Percentiles rank a stretch among this genome's conserved stretches.
Evolutionary conservation across 2,797 vertebrate species (phyloP).

Genomic region (Pseudomugil gertrudae): DNA sequence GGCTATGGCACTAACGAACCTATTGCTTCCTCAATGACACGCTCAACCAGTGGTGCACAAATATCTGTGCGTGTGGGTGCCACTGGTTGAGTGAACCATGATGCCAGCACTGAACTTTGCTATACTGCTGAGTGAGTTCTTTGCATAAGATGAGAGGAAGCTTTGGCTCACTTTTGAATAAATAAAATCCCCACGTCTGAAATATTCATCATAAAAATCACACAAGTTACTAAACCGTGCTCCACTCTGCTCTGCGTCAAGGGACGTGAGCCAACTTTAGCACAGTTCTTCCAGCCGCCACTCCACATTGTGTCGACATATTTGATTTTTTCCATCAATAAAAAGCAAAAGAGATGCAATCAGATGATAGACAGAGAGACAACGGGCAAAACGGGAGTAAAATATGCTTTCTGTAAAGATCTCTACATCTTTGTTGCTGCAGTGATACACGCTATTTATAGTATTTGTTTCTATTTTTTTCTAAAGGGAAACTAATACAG

Average conservation of each 20-base stretch:
- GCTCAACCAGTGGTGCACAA: background rate
- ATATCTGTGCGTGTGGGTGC: background rate
- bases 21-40: background rate
- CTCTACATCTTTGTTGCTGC: constrained; percentile 24
- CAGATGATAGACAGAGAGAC: constrained; percentile 3
- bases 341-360: constrained; percentile 9
- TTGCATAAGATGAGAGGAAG: constrained; percentile 64
- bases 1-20: background rate
- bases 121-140: constrained; percentile 61
- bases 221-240: constrained; percentile 58
- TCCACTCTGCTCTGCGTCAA: constrained; percentile 22
- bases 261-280: constrained; percentile 33
- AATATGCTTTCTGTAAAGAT: background rate
- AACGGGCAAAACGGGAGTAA: background rate
- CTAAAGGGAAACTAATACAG: constrained; percentile 45
- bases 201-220: constrained; percentile 77
- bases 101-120: constrained; percentile 40
- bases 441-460: constrained; percentile 45
- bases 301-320: constrained; percentile 8
- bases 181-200: constrained; percentile 73
- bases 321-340: constrained; percentile 24
- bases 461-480: constrained; percentile 22
- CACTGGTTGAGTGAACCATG: constrained; percentile 27
- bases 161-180: constrained; percentile 71
- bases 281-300: constrained; percentile 23